Base-by-base conservation (phyloP, 2,888 invertebrate genomes). In the Herminia tarsipennalis region DNA sequence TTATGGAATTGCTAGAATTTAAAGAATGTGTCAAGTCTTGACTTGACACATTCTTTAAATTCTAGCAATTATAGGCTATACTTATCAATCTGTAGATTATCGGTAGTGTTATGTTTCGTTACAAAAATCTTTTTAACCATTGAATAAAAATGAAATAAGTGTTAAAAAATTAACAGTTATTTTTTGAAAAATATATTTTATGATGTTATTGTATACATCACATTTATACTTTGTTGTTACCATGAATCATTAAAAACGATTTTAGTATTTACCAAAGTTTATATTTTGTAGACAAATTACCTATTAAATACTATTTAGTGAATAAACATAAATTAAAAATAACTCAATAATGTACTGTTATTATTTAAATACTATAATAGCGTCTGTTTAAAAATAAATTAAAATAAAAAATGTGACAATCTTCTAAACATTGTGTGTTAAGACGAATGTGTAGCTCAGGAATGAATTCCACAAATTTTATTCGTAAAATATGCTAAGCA, bases 341-440 rank as follows among this genome's bases (percentile, higher is more conserved):
- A 54, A 30, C 33, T 39, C 14, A 41, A 47, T 67, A 65, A 59
- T 37, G 35, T 50, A 49, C 20, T 45, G 54, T 56, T 64, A 54
- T 54, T 67, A 48, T 65, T 54, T 8, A 36, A 29, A 54, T 42
- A 54, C 32, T 44, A 52, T 50, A 48, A 60, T 52, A 46, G 28
- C 14, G 36, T 16, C 44, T 40, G 33, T 62, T 56, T 55, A 47
- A 44, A 57, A 47, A 53, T 61, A 64, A 61, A 67, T 67, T 58
- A 55, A 37, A 36, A 55, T 63, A 70, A 60, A 57, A 64, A 63
- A 76, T 70, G 70, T 54, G 66, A 56, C 52, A 55, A 66, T 60
- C 60, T 63, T 61, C 43, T 50, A 65, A 76, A 73, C 72, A 67
- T 59, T 56, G 57, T 47, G 28, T 22, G 49, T 44, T 43, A 66